Base-by-base conservation (phyloP, 2,797 vertebrate genomes). In the Chelonia mydas region DNA sequence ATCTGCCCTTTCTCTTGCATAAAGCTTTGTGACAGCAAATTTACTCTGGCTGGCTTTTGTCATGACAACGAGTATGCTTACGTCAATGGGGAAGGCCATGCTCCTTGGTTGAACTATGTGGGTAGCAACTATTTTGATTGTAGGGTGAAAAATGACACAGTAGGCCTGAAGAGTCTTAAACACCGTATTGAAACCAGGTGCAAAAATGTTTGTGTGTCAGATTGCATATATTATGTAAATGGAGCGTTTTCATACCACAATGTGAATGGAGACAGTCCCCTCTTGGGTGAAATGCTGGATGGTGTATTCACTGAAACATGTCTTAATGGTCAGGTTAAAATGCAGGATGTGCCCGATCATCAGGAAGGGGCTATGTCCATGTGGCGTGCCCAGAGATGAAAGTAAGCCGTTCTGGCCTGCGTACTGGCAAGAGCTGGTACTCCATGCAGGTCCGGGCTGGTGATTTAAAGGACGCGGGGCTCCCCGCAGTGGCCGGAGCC, bases 101-200 rank as follows among this genome's bases (percentile, higher is more conserved):
- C 10, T 72, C 33, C 83, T 33, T 5, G 28, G 31, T 12, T 76
- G 53, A 89, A 55, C 59, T 21, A 33, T 25, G 85, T 86, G 81
- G 90, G 79, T 86, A 45, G 55, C 74, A 96, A 79, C 76, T 86
- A 17, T 93, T 49, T 65, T 86, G 55, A n/a, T 19, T 0, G 1
- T 61, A 92, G 83, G 45, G 53, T 89, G 55, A 81, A 95, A 94
- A 90, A 88, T 68, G 51, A n/a, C 65, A 37, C 57, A 85, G 72
- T 49, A 81, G 85, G 90, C 28, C 83, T 89, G 85, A 90, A 87
- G 76, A 84, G 61, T 45, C 85, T 89, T 3, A 7, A 83, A 23
- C 37, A 41, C 37, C 5, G 3, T 72, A 72, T 16, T 72, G 37
- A 84, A 51, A 80, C 33, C 90, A 92, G 57, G n/a, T 53, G 84